Base-by-base conservation (phyloP, 1,140 invertebrate genomes). In the Drosophila truncata region DNA sequence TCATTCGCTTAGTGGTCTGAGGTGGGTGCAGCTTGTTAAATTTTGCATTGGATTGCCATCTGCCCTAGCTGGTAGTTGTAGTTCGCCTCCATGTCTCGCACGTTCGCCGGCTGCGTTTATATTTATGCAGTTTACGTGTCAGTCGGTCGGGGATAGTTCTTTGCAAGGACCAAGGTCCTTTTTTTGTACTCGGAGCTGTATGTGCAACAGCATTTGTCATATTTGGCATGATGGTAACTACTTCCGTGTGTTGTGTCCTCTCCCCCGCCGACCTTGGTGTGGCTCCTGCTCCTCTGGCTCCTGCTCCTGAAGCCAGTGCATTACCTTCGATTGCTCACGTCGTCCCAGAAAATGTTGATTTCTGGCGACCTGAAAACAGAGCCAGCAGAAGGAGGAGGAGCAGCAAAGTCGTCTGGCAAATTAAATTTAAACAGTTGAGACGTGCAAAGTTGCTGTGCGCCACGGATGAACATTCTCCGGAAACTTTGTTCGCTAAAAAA, bases 221-320 rank as follows among this genome's bases (percentile, higher is more conserved):
- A 90, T 90, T 90, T 90, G 85, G 82, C 86, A 90, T 85, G 81
- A 79, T 73, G 86, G 85, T 90, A 90, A 90, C 85, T 75, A 88
- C 81, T 90, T 90, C 85, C 85, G 83, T 88, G 58, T 84, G 69
- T 65, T 77, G 75, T 66, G 18, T 25, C 11, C 10, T 4, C 35
- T 29, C 23, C 27, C 35, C 42, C 35, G 20, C 18, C 41, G 27
- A 25, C 33, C 33, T 23, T 20, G 14, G 18, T 35, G 18, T 44
- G 23, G 25, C 44, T 16, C 14, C 27, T 10, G n/a, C 16, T 33
- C 25, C 33, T 31, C 27, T 31, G 23, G 25, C 44, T 16, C 14
- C 27, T 10, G n/a, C 16, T 33, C 25, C 33, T 31, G 27, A 37
- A 52, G 42, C 33, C 46, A 86, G 80, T 87, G 80, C 67, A 88